Evolutionary conservation across 2,888 invertebrate genomes (phyloP).

Genomic region (Thumatha senex): DNA sequence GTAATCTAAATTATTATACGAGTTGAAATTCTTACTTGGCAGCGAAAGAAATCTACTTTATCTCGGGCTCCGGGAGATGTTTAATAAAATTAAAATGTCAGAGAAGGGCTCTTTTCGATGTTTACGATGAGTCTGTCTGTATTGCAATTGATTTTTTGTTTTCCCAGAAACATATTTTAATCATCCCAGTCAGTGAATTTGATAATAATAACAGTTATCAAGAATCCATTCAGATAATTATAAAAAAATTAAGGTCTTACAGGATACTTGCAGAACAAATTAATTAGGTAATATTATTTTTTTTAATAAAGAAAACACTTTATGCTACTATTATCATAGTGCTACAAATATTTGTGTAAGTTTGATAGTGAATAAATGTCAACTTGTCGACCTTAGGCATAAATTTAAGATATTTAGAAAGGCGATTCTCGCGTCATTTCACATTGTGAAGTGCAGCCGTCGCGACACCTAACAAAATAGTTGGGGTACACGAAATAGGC

Average conservation of each 20-base stretch:
- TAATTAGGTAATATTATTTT: no score
- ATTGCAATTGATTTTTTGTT: constrained; percentile 68
- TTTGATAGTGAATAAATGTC: constrained; percentile 33
- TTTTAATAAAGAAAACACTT: no score
- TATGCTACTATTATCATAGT: no score
- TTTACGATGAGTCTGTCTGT: constrained; percentile 65
- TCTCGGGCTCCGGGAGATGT: constrained; percentile 72
- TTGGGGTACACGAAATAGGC: constrained; percentile 31
- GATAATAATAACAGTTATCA: no score
- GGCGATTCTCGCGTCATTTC: constrained; percentile 28
- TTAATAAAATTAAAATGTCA: constrained; percentile 81
- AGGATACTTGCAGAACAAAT: no score
- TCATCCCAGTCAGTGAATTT: constrained; percentile 38
- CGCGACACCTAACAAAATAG: constrained; percentile 45
- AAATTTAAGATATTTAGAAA: constrained; percentile 24
- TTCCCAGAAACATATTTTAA: constrained; percentile 51
- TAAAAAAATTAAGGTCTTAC: no score
- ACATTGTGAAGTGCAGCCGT: constrained; percentile 23
- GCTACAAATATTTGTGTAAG: constrained; percentile 17
- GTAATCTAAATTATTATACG: constrained; percentile 84
- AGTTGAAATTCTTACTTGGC: constrained; percentile 80
- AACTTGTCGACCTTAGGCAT: constrained; percentile 27
- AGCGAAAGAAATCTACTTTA: constrained; percentile 81
- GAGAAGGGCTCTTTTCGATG: constrained; percentile 66
- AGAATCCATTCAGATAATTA: no score